These are phyloP conservation scores for Agrypnus murinus DNA, from an alignment of 2,888 invertebrate genomes.

Conservation along the genomic window DNA sequence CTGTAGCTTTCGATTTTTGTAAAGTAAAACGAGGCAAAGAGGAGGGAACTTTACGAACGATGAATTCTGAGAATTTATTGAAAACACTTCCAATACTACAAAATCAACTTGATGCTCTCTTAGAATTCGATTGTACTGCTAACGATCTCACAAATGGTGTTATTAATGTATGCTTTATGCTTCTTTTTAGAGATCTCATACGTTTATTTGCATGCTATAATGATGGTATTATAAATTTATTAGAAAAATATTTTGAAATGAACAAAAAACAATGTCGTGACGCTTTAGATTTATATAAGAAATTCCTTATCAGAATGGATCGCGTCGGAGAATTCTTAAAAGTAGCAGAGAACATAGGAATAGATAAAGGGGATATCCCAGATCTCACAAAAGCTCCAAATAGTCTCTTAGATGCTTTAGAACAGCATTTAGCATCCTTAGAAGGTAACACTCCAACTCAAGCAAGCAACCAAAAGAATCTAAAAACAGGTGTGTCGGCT, in stretches of 20 bases:
- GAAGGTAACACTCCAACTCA: slow-evolving; percentile 96
- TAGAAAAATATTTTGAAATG: slow-evolving; percentile 99
- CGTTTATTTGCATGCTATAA: slow-evolving; percentile 99
- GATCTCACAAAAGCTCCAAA: slow-evolving; percentile 99
- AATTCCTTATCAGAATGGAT: slow-evolving; percentile 99
- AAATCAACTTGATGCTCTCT: slow-evolving; percentile 94
- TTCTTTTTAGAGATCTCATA: slow-evolving; percentile 99
- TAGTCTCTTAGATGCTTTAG: slow-evolving; percentile 96
- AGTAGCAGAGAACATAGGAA: slow-evolving; percentile 92
- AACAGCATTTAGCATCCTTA: slow-evolving; percentile 94
- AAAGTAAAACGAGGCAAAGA: slow-evolving; percentile 99
- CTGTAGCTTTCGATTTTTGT: slow-evolving; percentile 99
- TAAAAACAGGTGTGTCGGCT: slow-evolving; percentile 91
- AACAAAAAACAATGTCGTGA: slow-evolving; percentile 99
- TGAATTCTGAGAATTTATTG: slow-evolving; percentile 97
- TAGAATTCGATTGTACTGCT: slow-evolving; percentile 98
- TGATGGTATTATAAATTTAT: slow-evolving; percentile 98
- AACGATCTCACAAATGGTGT: slow-evolving; percentile 96
- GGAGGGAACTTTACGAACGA: slow-evolving; percentile 97
- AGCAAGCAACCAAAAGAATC: slow-evolving; percentile 90
- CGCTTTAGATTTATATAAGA: slow-evolving; percentile 98
- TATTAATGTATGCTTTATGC: slow-evolving; percentile 99
- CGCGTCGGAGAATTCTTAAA: slow-evolving; percentile 98
- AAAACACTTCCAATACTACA: slow-evolving; percentile 98
- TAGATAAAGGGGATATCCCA: slow-evolving; percentile 99